Evolutionary conservation across 2,113 vertebrate genomes (phyloP).

Genomic region (Copsychus sechellarum): DNA sequence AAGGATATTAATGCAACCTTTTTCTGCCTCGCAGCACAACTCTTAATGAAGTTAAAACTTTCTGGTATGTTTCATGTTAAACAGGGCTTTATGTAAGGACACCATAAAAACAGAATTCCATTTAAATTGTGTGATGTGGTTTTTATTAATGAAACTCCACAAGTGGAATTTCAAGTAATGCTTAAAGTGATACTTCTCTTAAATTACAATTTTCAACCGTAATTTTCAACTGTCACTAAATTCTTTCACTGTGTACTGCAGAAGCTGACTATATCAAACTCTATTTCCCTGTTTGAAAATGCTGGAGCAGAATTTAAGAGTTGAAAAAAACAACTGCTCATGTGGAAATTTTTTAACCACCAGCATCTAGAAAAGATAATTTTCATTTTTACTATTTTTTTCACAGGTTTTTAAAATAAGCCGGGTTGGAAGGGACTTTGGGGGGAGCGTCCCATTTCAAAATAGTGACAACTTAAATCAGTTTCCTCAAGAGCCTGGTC

Average conservation of each 20-base stretch:
- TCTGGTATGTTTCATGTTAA: constrained; percentile 7
- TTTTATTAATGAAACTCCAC: background rate
- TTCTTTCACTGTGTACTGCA: background rate
- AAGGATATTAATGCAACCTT: background rate
- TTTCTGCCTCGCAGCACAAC: background rate
- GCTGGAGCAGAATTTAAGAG: background rate
- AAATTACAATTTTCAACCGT: background rate
- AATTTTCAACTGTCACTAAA: background rate
- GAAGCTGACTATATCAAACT: background rate
- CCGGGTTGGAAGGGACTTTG: background rate
- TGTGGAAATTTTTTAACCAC: background rate
- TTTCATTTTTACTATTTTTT: background rate
- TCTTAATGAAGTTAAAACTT: constrained; percentile 27
- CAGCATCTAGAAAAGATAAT: background rate
- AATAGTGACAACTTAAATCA: background rate
- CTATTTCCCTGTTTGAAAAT: background rate
- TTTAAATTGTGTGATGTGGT: background rate
- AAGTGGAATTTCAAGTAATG: background rate
- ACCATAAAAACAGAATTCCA: background rate
- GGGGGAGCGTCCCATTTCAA: background rate
- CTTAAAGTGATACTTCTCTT: background rate
- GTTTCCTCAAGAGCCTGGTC: background rate
- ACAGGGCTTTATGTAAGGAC: background rate
- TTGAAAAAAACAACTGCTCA: background rate
- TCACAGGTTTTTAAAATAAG: background rate